Conservation (phyloP, 2,797 vertebrate species). For the Remorina albescens region DNA sequence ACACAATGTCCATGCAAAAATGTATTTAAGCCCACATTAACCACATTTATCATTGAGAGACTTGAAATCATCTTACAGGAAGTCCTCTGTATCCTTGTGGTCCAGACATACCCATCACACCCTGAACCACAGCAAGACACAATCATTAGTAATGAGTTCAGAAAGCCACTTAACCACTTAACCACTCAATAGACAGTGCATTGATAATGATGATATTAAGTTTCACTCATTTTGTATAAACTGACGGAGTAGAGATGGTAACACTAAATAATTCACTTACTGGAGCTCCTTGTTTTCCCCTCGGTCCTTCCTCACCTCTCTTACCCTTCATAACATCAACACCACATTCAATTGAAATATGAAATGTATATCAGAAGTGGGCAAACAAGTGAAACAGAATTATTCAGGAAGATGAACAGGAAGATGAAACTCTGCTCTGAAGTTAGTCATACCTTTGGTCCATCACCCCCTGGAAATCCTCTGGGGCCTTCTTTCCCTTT, state of each 20-base stretch:
- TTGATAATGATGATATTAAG: background rate
- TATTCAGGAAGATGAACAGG: too few species aligned
- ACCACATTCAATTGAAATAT: background rate
- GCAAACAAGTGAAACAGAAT: too few species aligned
- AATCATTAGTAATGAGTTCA: background rate
- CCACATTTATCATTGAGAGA: background rate
- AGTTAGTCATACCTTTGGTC: conserved; percentile 72
- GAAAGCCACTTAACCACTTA: background rate
- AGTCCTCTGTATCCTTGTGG: conserved; percentile 79
- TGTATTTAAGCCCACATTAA: background rate
- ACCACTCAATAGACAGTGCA: background rate
- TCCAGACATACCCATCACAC: conserved; percentile 76
- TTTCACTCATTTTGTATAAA: background rate
- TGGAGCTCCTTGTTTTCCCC: conserved; percentile 71
- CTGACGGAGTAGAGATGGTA: background rate
- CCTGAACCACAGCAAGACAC: conserved; percentile 63
- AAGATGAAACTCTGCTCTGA: background rate
- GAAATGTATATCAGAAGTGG: too few species aligned
- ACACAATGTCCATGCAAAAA: background rate
- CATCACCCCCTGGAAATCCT: conserved; percentile 68
- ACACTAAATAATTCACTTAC: conserved; percentile 65
- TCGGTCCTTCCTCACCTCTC: conserved; percentile 74
- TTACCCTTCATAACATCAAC: conserved; percentile 71
- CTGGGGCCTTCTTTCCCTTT: conserved; percentile 74
- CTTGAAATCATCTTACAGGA: conserved; percentile 70